These are phyloP conservation scores for Alloscopus bannaensis DNA, from an alignment of 2,888 invertebrate species.

Conservation along the genomic window DNA sequence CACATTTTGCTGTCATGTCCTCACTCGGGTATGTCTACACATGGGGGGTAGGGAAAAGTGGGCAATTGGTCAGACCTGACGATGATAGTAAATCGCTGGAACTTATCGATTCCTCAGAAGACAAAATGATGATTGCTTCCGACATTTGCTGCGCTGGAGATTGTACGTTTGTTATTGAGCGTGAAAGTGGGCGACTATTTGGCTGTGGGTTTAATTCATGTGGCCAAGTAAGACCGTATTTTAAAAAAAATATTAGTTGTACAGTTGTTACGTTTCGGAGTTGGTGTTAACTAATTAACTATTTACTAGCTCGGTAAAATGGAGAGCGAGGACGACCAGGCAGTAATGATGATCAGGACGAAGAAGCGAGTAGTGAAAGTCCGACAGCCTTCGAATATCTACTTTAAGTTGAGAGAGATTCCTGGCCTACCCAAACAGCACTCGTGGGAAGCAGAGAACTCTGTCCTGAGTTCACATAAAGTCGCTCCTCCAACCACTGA, in stretches of 20 bases:
- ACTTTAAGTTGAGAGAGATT: conserved; percentile 70
- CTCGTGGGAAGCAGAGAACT: conserved; percentile 64
- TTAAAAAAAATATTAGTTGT: background rate
- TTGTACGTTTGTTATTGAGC: conserved; percentile 72
- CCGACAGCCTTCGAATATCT: conserved; percentile 72
- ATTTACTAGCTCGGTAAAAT: conserved; percentile 65
- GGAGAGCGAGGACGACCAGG: conserved; percentile 71
- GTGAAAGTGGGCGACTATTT: conserved; percentile 63
- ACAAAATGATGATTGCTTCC: conserved; percentile 69
- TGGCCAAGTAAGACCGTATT: conserved; percentile 57
- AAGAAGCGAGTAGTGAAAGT: conserved; percentile 73
- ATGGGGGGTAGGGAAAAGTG: conserved; percentile 71
- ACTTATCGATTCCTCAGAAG: conserved; percentile 70
- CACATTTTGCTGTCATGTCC: conserved; percentile 72
- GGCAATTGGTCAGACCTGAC: conserved; percentile 71
- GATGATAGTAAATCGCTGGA: conserved; percentile 71
- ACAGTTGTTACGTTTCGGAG: background rate
- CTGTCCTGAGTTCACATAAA: conserved; percentile 61
- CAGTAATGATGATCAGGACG: conserved; percentile 72
- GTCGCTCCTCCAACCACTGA: conserved; percentile 62
- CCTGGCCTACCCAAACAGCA: conserved; percentile 70
- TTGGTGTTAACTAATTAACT: conserved; percentile 39
- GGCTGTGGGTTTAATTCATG: conserved; percentile 72
- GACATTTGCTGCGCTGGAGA: conserved; percentile 72
- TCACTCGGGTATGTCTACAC: conserved; percentile 71